These are phyloP conservation scores for Cochlearius cochlearius DNA, from an alignment of 2,113 vertebrate species.

Conservation along the genomic window DNA sequence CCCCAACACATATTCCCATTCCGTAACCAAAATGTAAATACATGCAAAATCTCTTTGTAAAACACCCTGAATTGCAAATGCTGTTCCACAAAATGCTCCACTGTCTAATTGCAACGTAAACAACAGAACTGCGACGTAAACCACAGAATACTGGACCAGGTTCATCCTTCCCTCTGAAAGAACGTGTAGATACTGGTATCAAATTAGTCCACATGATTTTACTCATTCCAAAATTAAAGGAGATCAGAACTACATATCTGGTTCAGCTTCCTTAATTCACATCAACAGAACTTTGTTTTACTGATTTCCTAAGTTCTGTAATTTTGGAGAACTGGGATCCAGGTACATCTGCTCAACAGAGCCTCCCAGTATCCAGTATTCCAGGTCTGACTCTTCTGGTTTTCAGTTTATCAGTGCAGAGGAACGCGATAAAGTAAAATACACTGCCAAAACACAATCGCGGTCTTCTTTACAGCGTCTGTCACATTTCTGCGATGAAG, in stretches of 20 bases:
- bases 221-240: background rate
- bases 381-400: background rate
- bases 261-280: background rate
- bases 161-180: background rate
- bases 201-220: background rate
- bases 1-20: fast-evolving
- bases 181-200: background rate
- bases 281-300: background rate
- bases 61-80: background rate
- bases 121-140: background rate
- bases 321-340: background rate
- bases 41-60: background rate
- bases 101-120: background rate
- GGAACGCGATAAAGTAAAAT: background rate
- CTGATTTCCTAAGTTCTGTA: no score
- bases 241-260: background rate
- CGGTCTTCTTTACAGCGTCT: background rate
- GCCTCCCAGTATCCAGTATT: background rate
- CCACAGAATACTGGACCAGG: background rate
- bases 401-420: background rate
- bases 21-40: background rate
- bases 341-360: background rate
- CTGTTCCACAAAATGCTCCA: background rate
- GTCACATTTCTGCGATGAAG: background rate
- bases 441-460: background rate